A percentile compares a stretch with the other conserved stretches of the same genome.
These are phyloP conservation scores for Tanypteryx hageni DNA, from an alignment of 2,888 invertebrate genomes.

Conservation along the genomic window DNA sequence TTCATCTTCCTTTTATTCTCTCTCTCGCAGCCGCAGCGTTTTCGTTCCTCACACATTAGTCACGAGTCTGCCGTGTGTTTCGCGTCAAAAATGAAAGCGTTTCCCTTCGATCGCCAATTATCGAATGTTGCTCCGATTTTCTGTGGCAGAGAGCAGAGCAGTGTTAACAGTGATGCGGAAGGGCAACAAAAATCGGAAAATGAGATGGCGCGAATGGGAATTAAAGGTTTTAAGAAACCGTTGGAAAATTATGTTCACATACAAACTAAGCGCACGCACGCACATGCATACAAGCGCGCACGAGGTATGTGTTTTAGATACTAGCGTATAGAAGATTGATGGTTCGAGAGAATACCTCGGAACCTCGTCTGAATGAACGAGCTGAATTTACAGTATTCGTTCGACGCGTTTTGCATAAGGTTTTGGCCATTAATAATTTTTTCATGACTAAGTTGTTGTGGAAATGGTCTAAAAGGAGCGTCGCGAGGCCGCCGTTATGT, in stretches of 20 bases:
- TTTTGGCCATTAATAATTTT: neutral
- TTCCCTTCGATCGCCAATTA: too few relatives aligned
- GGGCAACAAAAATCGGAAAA: conserved; percentile 21
- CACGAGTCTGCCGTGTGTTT: conserved; percentile 62
- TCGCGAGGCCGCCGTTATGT: conserved; percentile 6
- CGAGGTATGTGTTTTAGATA: neutral
- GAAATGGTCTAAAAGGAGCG: neutral
- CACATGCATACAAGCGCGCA: too few relatives aligned
- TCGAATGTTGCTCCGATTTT: too few relatives aligned
- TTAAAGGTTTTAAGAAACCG: conserved; percentile 14
- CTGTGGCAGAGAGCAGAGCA: too few relatives aligned
- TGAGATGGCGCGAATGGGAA: conserved; percentile 21
- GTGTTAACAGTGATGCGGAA: too few relatives aligned
- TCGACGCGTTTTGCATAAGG: neutral
- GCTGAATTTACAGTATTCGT: neutral
- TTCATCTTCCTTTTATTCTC: conserved; percentile 70
- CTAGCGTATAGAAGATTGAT: neutral
- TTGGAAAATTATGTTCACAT: neutral
- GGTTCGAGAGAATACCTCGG: neutral
- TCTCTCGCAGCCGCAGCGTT: conserved; percentile 65
- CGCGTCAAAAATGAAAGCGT: neutral
- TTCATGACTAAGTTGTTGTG: neutral
- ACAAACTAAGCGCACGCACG: conserved; percentile 16
- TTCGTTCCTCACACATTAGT: conserved; percentile 68
- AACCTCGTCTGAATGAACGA: too few relatives aligned